These are phyloP conservation scores for Spisula solida DNA, from an alignment of 2,888 invertebrate genomes.

Conservation along the genomic window DNA sequence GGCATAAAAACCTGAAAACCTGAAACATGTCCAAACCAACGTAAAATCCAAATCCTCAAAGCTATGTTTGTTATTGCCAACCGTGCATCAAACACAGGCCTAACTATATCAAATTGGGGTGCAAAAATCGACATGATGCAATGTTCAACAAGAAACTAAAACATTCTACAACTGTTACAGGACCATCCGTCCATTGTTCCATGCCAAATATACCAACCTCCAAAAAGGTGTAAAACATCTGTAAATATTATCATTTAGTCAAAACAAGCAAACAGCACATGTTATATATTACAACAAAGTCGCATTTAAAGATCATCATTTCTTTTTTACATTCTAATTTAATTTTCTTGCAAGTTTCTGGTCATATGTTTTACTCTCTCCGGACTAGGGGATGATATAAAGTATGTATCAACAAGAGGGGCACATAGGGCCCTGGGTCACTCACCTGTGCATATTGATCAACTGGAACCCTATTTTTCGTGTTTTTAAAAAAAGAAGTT, in stretches of 20 bases:
- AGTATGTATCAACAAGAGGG: too few species aligned
- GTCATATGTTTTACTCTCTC: too few species aligned
- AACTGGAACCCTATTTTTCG: too few species aligned
- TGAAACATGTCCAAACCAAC: neutral
- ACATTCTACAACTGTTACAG: constrained; percentile 7
- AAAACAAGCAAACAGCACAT: neutral
- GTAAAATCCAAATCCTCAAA: too few species aligned
- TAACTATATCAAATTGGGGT: neutral
- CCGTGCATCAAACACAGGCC: neutral
- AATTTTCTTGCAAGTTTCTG: too few species aligned
- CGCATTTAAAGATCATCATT: too few species aligned
- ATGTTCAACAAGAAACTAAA: neutral
- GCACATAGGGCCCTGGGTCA: too few species aligned
- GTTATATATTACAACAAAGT: too few species aligned
- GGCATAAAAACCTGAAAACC: neutral
- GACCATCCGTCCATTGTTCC: neutral
- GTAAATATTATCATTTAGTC: constrained; percentile 58
- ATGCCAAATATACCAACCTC: constrained; percentile 77
- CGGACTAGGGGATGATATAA: too few species aligned
- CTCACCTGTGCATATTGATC: too few species aligned
- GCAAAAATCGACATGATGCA: neutral
- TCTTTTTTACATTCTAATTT: too few species aligned
- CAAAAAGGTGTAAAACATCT: constrained; percentile 80
- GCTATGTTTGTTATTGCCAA: neutral
- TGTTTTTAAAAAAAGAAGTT: too few species aligned